phyloP scores from a whole-genome alignment of 1,140 invertebrate genomes.

The Musca domestica region DNA sequence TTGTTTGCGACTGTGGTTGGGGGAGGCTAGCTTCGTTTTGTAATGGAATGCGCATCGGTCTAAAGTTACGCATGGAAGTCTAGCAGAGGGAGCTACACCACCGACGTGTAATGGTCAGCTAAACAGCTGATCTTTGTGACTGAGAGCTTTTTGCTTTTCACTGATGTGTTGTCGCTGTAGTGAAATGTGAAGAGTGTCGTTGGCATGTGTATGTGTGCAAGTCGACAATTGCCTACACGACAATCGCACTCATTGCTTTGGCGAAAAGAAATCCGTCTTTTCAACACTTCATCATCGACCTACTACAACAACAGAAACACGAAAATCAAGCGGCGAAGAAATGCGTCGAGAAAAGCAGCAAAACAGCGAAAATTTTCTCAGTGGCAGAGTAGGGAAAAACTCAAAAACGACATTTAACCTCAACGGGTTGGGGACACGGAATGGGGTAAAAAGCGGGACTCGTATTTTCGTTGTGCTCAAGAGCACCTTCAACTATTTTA shows the following conservation, averaged over 20 bases:
- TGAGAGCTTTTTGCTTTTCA: not conserved
- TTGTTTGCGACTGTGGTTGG: not conserved
- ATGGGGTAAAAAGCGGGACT: no score
- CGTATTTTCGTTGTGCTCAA: no score
- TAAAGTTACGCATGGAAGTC: slow-evolving; percentile 6
- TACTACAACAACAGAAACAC: not conserved
- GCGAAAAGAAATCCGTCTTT: slow-evolving; percentile 17
- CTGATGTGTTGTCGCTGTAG: not conserved
- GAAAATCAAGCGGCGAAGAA: not conserved
- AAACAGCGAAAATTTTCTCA: no score
- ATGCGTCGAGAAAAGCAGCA: not conserved
- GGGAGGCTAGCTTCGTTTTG: not conserved
- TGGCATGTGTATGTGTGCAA: not conserved
- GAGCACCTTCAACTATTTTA: no score
- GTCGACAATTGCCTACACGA: slow-evolving; percentile 21
- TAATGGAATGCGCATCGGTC: slow-evolving; percentile 16
- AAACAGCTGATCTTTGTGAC: slow-evolving; percentile 16
- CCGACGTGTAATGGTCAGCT: not conserved
- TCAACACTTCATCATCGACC: slow-evolving; percentile 11
- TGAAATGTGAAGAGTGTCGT: not conserved
- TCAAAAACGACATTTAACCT: no score
- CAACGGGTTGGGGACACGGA: no score
- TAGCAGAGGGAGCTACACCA: not conserved
- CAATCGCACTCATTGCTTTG: slow-evolving; percentile 15
- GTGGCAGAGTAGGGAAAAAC: no score